phyloP scores from a whole-genome alignment of 92 coral and sea anemone species.

The Paragorgia papillata region DNA sequence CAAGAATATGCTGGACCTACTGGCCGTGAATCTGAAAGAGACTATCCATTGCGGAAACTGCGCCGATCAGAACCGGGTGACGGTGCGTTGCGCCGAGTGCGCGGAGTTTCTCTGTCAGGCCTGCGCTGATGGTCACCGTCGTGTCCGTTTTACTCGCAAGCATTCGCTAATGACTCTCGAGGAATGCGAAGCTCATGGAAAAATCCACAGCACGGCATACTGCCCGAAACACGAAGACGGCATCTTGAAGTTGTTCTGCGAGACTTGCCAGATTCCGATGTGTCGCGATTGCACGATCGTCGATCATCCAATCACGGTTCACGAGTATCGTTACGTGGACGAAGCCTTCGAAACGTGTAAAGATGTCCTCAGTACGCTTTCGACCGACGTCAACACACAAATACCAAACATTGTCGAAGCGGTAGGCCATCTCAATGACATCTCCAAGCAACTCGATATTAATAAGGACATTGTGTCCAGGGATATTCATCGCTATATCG shows the following conservation, averaged over 20 bases:
- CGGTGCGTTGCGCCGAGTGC: conserved; percentile 38
- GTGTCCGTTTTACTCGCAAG: conserved; percentile 37
- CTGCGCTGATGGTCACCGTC: conserved; percentile 35
- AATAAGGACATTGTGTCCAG: conserved; percentile 20
- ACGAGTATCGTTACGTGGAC: conserved; percentile 31
- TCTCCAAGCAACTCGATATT: conserved; percentile 18
- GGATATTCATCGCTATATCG: conserved; percentile 26
- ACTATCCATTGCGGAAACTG: conserved; percentile 21
- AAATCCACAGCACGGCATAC: conserved; percentile 36
- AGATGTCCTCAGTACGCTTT: conserved; percentile 24
- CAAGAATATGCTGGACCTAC: conserved; percentile 28
- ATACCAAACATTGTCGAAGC: conserved; percentile 38
- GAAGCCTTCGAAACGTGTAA: conserved; percentile 40
- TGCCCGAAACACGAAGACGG: conserved; percentile 42
- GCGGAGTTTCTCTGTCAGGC: conserved; percentile 37
- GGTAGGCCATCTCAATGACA: conserved; percentile 23
- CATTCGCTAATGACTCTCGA: conserved; percentile 24
- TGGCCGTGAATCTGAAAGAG: conserved; percentile 34
- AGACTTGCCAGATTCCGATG: conserved; percentile 35
- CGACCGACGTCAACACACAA: conserved; percentile 27
- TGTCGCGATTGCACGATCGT: conserved; percentile 36
- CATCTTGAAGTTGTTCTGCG: conserved; percentile 35
- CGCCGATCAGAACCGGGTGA: conserved; percentile 20
- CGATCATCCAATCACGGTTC: conserved; percentile 26
- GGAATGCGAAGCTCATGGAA: conserved; percentile 39